Evolutionary conservation across 2,797 vertebrate genomes (phyloP), one percentile per base, ranked within the genome.

Genomic region (Euthynnus affinis): DNA sequence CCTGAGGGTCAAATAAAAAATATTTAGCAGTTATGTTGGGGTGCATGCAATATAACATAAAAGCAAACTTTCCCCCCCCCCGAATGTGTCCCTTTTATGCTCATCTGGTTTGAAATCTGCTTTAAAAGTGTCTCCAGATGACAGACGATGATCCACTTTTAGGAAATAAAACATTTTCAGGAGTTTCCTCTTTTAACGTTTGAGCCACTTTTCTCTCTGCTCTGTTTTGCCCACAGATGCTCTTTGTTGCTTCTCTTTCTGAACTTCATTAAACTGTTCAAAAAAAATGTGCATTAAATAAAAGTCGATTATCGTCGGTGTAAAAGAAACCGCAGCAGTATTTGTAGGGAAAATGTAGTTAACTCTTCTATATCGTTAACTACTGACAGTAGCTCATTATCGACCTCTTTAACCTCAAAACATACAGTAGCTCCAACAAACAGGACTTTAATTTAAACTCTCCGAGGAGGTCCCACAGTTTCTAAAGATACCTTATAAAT

Each of bases 71-170:
- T 17, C 4, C 13, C n/a, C 37, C 4, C 13, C n/a, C 37, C 13
- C 60, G 34, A 71, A 60, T 58, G 7, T 52, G 25, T 58, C 14
- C 14, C 8, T 40, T 22, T 73, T 42, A 57, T 29, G 23, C 53
- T 82, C 66, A 66, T 78, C 56, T 83, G 53, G 48, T 79, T 78
- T 67, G n/a, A 79, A 76, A 78, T 6, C 14, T 61, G 66, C 10
- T 64, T 66, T 63, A 1, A 68, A 78, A 81, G 44, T 37, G 69
- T 68, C 76, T 76, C 68, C 78, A 78, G 64, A 81, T 82, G 75
- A 78, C 68, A 61, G 40, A 83, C 42, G 53, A 56, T 23, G 37
- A 76, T 64, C 49, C n/a, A 27, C 52, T 74, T 65, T 23, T 5
- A 80, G 42, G 60, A 81, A 81, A 83, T 74, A 63, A 82, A 81